A percentile compares a stretch with the other conserved stretches of the same genome.
Conservation (phyloP, 2,113 vertebrate species). For the Galeopterus variegatus region DNA sequence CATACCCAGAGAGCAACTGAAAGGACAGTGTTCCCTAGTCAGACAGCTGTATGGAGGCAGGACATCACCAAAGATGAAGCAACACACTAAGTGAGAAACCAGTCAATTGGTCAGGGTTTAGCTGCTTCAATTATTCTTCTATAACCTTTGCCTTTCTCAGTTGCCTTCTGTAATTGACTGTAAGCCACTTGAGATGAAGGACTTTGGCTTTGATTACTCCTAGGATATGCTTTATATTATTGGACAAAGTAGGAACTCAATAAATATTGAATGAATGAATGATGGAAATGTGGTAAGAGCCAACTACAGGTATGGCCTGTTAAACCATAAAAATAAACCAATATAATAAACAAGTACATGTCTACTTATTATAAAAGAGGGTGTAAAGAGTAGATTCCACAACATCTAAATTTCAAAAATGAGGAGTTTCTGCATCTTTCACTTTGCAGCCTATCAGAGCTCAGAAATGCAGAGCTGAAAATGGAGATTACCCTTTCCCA, state of each 20-base stretch:
- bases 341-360: background rate
- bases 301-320: background rate
- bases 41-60: background rate
- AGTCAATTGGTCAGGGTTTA: background rate
- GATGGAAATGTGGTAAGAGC: background rate
- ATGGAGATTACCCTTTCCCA: background rate
- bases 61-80: background rate
- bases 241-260: background rate
- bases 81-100: background rate
- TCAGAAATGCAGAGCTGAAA: background rate
- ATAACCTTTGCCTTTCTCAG: background rate
- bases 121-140: background rate
- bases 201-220: background rate
- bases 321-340: background rate
- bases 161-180: background rate
- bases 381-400: background rate
- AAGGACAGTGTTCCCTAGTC: background rate
- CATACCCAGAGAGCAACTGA: background rate
- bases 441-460: background rate
- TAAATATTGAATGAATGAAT: background rate
- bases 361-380: background rate
- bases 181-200: background rate
- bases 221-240: background rate
- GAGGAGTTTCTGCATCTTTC: background rate
- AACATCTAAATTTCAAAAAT: background rate